Percentiles rank a stretch among this genome's conserved stretches.
Evolutionary conservation across 2,113 vertebrate genomes (phyloP).

Genomic region (Pavo muticus): DNA sequence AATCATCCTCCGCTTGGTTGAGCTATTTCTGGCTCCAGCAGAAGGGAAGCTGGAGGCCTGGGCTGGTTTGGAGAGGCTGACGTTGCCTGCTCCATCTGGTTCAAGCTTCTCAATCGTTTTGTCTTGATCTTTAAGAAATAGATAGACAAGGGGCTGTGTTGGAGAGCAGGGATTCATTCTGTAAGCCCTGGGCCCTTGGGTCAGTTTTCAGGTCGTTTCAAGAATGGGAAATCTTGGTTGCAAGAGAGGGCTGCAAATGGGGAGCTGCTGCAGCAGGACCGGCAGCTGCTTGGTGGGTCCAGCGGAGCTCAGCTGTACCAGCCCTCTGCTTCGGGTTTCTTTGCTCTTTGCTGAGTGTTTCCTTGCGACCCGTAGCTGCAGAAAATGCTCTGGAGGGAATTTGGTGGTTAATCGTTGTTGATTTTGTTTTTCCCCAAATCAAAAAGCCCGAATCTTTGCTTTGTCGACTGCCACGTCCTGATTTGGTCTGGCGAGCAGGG

Average conservation of each 20-base stretch:
- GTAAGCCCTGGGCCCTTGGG: neutral
- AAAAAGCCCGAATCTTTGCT: neutral
- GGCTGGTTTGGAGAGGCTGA: neutral
- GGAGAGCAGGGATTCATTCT: neutral
- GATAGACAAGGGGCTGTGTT: accelerated
- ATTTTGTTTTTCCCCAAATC: neutral
- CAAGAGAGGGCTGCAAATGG: neutral
- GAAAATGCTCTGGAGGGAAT: neutral
- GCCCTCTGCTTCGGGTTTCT: neutral
- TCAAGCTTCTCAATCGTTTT: neutral
- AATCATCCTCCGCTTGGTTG: neutral
- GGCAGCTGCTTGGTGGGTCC: neutral
- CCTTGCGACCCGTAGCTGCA: neutral
- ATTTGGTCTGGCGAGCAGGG: accelerated
- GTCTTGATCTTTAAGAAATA: neutral
- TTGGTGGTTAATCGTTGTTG: neutral
- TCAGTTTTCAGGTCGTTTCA: neutral
- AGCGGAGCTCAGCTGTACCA: accelerated
- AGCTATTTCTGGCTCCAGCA: conserved; percentile 13
- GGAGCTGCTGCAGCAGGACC: neutral
- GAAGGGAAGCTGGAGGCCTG: neutral
- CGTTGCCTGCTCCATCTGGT: neutral
- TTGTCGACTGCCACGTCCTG: neutral
- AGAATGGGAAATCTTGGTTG: neutral
- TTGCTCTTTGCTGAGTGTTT: neutral